A percentile compares a stretch with the other conserved stretches of the same genome.
phyloP scores from a whole-genome alignment of 2,888 invertebrate species.

The Epistrophella euchroma region DNA sequence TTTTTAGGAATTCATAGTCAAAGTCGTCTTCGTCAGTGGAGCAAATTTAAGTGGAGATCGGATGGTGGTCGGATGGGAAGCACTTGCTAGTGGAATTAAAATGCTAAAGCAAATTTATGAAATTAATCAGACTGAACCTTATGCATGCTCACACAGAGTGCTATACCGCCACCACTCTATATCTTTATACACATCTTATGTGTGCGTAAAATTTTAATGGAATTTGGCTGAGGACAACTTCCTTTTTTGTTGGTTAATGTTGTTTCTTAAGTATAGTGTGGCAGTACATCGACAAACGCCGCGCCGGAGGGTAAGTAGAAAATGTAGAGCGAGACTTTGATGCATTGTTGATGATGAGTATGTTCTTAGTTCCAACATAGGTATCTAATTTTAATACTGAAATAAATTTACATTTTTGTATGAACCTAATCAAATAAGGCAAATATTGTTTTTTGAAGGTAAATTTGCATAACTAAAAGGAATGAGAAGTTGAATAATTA shows the following conservation, averaged over 20 bases:
- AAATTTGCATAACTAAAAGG: not conserved
- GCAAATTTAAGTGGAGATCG: conserved; percentile 36
- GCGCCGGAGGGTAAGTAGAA: not conserved
- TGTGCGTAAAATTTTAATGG: conserved; percentile 71
- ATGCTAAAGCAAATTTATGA: conserved; percentile 75
- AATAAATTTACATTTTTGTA: not conserved
- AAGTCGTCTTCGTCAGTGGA: conserved; percentile 10
- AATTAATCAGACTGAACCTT: conserved; percentile 73
- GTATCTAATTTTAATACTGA: conserved; percentile 26
- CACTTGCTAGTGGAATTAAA: conserved; percentile 70
- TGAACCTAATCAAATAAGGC: conserved; percentile 2
- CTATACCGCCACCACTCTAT: not conserved
- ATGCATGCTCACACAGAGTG: conserved; percentile 46
- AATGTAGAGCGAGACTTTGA: conserved; percentile 34
- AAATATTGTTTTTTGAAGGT: not conserved
- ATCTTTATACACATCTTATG: conserved; percentile 33
- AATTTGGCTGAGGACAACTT: conserved; percentile 44
- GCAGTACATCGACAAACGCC: conserved; percentile 26
- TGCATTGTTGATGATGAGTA: conserved; percentile 67
- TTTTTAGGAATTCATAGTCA: conserved; percentile 59
- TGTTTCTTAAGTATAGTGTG: conserved; percentile 11
- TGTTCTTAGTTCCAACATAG: no score
- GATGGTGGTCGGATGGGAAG: conserved; percentile 33
- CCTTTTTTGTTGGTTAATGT: not conserved
- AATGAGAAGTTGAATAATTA: not conserved